Evolutionary conservation across 2,797 vertebrate species (phyloP).

Genomic region (Etheostoma nigrum): DNA sequence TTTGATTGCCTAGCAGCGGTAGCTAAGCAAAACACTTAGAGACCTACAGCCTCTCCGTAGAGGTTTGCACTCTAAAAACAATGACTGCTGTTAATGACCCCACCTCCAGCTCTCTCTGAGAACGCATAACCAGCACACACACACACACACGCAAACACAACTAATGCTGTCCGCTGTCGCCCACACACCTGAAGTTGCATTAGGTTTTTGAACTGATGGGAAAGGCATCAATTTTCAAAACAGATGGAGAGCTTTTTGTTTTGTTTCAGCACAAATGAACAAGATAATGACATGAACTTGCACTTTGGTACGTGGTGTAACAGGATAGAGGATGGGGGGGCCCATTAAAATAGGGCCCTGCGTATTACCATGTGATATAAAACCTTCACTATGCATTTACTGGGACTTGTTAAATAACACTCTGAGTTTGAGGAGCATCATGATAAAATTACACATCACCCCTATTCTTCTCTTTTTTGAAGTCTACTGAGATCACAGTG

Average conservation of each 20-base stretch:
- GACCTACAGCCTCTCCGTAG: slow-evolving; percentile 66
- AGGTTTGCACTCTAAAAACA: slow-evolving; percentile 48
- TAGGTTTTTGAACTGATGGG: slow-evolving; percentile 30
- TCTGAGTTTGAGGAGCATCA: neutral
- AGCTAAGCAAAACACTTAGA: slow-evolving; percentile 77
- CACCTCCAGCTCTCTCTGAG: slow-evolving; percentile 44
- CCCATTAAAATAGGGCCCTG: too few species aligned
- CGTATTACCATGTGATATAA: neutral
- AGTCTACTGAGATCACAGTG: neutral
- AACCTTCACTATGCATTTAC: neutral
- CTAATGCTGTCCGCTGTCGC: slow-evolving; percentile 37
- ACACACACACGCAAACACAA: slow-evolving; percentile 18
- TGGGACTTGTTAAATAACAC: neutral
- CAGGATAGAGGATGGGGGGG: neutral
- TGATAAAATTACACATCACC: slow-evolving; percentile 9
- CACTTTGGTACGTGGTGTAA: neutral
- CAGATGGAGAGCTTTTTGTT: slow-evolving; percentile 32
- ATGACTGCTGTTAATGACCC: slow-evolving; percentile 57
- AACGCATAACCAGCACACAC: slow-evolving; percentile 29
- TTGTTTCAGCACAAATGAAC: slow-evolving; percentile 22
- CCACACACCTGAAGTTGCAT: slow-evolving; percentile 61
- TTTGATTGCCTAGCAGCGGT: slow-evolving; percentile 78
- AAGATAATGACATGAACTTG: slow-evolving; percentile 5
- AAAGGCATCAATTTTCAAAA: slow-evolving; percentile 33
- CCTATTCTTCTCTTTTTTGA: neutral